Conservation (phyloP, 2,113 vertebrate species). For the Clarias macrocephalus region DNA sequence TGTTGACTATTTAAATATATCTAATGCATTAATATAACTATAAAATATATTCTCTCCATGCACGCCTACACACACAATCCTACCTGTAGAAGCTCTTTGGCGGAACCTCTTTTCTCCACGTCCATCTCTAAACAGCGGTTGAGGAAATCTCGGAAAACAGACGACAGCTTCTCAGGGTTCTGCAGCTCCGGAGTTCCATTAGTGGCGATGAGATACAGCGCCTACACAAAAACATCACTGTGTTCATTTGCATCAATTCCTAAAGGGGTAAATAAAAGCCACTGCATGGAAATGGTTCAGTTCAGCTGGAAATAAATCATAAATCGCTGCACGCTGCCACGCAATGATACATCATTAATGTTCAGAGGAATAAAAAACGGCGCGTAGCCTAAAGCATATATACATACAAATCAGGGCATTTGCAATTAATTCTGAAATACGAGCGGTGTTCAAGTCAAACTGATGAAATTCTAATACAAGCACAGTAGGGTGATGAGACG, state of each 20-base stretch:
- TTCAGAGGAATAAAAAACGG: background rate
- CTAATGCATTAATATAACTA: too few relatives aligned
- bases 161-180: constrained; percentile 91
- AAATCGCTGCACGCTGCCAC: background rate
- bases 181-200: constrained; percentile 96
- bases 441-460: too few relatives aligned
- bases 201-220: constrained; percentile 96
- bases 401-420: background rate
- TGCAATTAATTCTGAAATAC: background rate
- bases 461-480: too few relatives aligned
- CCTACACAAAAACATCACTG: constrained; percentile 66
- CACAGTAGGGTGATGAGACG: too few relatives aligned
- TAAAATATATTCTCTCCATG: background rate
- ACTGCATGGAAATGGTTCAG: background rate
- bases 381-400: background rate
- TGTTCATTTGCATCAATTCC: background rate
- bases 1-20: background rate
- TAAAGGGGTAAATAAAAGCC: background rate
- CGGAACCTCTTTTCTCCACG: constrained; percentile 93
- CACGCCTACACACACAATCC: constrained; percentile 1
- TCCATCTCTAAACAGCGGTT: constrained; percentile 97
- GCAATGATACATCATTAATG: background rate
- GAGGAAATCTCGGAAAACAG: constrained; percentile 90
- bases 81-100: constrained; percentile 93
- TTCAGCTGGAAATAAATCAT: constrained; percentile 5